A percentile compares a stretch with the other conserved stretches of the same genome.
These are phyloP conservation scores for Noctilio leporinus DNA, from an alignment of 2,113 vertebrate species.

Conservation along the genomic window DNA sequence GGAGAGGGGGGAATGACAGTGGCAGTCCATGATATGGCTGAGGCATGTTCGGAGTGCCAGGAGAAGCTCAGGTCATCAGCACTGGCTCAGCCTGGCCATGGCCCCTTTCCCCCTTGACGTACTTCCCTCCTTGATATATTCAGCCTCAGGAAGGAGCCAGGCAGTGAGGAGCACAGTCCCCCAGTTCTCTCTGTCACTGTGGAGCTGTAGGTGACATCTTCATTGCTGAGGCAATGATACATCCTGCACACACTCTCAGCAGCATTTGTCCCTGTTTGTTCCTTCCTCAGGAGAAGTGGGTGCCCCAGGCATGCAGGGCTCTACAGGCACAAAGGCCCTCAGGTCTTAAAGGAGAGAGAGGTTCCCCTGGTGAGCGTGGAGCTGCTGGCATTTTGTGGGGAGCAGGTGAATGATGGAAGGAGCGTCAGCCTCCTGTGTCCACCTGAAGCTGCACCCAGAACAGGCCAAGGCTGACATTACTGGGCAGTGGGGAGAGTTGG, in stretches of 20 bases:
- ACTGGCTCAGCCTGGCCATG: no score
- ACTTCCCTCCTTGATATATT: background rate
- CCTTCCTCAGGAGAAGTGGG: slow-evolving; percentile 54
- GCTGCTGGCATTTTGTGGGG: slow-evolving; percentile 35
- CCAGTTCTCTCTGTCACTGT: background rate
- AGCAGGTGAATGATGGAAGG: slow-evolving; percentile 19
- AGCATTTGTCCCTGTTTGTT: background rate
- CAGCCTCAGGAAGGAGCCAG: background rate
- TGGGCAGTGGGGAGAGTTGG: no score
- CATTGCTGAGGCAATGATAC: background rate
- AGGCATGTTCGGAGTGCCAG: background rate
- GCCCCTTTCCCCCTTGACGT: rapidly evolving
- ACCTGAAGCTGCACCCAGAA: no score
- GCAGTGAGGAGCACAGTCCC: background rate
- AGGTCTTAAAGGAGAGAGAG: slow-evolving; percentile 62
- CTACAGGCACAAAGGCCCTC: background rate
- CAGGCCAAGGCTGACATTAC: no score
- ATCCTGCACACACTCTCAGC: background rate
- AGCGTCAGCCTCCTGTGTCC: no score
- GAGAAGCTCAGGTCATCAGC: rapidly evolving
- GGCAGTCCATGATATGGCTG: rapidly evolving
- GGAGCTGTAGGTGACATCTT: background rate
- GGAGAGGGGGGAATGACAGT: background rate
- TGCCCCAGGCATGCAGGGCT: slow-evolving; percentile 3
- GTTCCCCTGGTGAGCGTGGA: slow-evolving; percentile 44